Base-by-base conservation (phyloP, 2,888 invertebrate genomes). In the Spisula subtruncata region DNA sequence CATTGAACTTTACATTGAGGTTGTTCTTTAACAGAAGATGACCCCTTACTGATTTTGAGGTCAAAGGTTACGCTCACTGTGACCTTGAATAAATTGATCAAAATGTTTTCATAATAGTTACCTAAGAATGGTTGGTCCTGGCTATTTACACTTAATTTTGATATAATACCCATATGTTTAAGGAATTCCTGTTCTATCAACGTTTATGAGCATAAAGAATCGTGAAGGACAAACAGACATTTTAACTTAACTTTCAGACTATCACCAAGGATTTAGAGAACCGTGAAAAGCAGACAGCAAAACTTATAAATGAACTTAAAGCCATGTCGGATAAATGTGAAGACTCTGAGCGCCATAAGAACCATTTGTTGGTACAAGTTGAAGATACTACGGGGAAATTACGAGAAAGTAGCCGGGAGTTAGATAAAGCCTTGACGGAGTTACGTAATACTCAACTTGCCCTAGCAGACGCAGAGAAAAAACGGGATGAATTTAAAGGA, bases 401-500 rank as follows among this genome's bases (percentile, higher is more conserved):
- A 51, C 89, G 93, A 48, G 95, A 96, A 25, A 93, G 89, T 60
- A 93, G 93, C n/a, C 92, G 94, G 25, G 94, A 95, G 25, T 92
- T 95, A 51, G 96, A 96, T 81, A 94, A 94, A 85, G 93, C 95
- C 10, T 85, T 92, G 4, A 93, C 93, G 80, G 96, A 96, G 84
- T 91, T 96, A 48, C 85, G 94, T 20, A 94, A 94, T 81, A 95
- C 95, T 54, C 95, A 96, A 88, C 87, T 94, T 20, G 89, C 94
- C 12, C 90, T 96, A 8, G 91, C 93, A 8, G 96, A 95, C 46
- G 95, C 94, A 12, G 95, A 96, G 90, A 95, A 94, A 88, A 95
- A 95, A 92, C 94, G 94, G 20, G 96, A 96, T 82, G 96, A 96
- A 87, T 95, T 96, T 79, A 96, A 96, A 92, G 94, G 94, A 20